phyloP scores from a whole-genome alignment of 1,140 invertebrate genomes.

The Danaus melanippus region DNA sequence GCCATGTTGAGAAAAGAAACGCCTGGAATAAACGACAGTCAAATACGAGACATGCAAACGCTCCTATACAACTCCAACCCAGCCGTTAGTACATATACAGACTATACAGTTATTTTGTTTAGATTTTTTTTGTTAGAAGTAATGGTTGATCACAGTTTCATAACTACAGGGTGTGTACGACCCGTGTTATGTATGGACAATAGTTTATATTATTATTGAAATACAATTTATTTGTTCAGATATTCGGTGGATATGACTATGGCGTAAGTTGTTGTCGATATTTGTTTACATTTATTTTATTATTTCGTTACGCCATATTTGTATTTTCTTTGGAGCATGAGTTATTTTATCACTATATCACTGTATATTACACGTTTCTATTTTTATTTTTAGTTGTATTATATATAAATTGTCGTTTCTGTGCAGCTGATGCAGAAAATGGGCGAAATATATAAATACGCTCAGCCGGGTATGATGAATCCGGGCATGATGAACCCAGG shows the following conservation, averaged over 20 bases:
- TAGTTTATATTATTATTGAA: not conserved
- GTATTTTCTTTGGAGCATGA: slow-evolving; percentile 15
- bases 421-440: slow-evolving; percentile 65
- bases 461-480: slow-evolving; percentile 58
- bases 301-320: slow-evolving; percentile 20
- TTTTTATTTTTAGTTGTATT: slow-evolving; percentile 7
- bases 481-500: slow-evolving; percentile 57
- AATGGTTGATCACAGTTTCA: too few species aligned
- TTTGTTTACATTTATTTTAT: slow-evolving; percentile 22
- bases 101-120: slow-evolving; percentile 8
- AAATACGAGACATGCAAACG: slow-evolving; percentile 54
- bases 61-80: slow-evolving; percentile 56
- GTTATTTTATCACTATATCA: slow-evolving; percentile 6
- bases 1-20: slow-evolving; percentile 60
- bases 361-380: slow-evolving; percentile 2
- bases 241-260: slow-evolving; percentile 72
- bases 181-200: too few species aligned
- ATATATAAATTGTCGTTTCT: slow-evolving; percentile 13
- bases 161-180: too few species aligned
- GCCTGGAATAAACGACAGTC: slow-evolving; percentile 57
- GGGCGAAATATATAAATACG: slow-evolving; percentile 56
- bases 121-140: too few species aligned
- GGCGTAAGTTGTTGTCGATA: slow-evolving; percentile 59
- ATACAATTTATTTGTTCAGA: slow-evolving; percentile 60
- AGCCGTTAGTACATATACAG: slow-evolving; percentile 28